Evolutionary conservation across 2,888 invertebrate genomes (phyloP).

Genomic region (Hedychridium roseum): DNA sequence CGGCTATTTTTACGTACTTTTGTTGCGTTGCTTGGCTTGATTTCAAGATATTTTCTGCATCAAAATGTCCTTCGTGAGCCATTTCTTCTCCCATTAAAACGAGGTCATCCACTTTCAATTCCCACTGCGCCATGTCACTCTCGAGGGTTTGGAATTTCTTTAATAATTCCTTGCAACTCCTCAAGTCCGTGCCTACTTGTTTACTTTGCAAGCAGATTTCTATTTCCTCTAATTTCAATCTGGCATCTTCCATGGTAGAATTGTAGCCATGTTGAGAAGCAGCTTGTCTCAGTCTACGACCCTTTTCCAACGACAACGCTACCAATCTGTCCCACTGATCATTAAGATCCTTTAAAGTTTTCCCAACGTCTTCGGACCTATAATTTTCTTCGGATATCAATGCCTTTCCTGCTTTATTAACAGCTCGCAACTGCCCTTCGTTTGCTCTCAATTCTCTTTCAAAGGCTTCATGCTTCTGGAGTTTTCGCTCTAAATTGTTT

Average conservation of each 20-base stretch:
- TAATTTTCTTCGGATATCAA: slow-evolving; percentile 77
- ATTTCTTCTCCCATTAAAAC: slow-evolving; percentile 86
- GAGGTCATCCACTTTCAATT: slow-evolving; percentile 80
- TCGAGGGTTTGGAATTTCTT: slow-evolving; percentile 90
- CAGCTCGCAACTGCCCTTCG: slow-evolving; percentile 87
- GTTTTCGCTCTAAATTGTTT: slow-evolving; percentile 86
- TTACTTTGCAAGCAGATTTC: slow-evolving; percentile 79
- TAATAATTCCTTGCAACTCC: slow-evolving; percentile 89
- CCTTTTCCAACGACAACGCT: slow-evolving; percentile 73
- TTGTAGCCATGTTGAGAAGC: slow-evolving; percentile 81
- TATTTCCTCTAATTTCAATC: slow-evolving; percentile 85
- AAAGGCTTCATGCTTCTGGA: slow-evolving; percentile 97
- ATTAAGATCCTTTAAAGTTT: slow-evolving; percentile 75
- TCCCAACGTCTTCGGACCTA: slow-evolving; percentile 74
- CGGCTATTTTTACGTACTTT: slow-evolving; percentile 66
- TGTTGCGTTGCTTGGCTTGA: slow-evolving; percentile 79
- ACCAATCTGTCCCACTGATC: slow-evolving; percentile 80
- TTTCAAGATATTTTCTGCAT: slow-evolving; percentile 84
- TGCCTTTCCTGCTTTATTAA: slow-evolving; percentile 81
- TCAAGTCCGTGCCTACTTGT: slow-evolving; percentile 87
- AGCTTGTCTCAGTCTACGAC: slow-evolving; percentile 85
- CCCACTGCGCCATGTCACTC: slow-evolving; percentile 85
- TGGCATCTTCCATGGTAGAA: slow-evolving; percentile 88
- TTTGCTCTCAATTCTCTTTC: slow-evolving; percentile 94
- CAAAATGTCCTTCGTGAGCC: slow-evolving; percentile 94